phyloP scores from a whole-genome alignment of 2,797 vertebrate genomes.

The Borostomias antarcticus region DNA sequence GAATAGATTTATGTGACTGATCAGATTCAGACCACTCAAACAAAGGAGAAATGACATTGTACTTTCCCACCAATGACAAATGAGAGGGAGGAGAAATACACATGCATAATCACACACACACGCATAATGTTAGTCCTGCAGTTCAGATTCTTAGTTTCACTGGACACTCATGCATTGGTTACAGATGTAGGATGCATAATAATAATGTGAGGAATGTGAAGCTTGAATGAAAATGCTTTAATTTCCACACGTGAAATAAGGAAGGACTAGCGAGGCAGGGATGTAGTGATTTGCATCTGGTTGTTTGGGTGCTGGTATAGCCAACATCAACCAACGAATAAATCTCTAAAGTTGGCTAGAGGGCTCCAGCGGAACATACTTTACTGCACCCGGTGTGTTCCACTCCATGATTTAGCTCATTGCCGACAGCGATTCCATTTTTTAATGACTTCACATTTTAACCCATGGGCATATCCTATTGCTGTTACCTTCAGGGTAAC shows the following conservation, averaged over 20 bases:
- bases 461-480: conserved; percentile 44
- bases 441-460: conserved; percentile 59
- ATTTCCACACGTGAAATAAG: conserved; percentile 21
- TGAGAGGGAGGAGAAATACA: conserved; percentile 24
- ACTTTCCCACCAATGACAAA: conserved; percentile 43
- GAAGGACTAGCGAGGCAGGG: conserved; percentile 39
- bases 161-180: conserved; percentile 19
- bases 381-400: conserved; percentile 64
- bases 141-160: conserved; percentile 28
- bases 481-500: conserved; percentile 49
- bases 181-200: conserved; percentile 25
- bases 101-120: conserved; percentile 7
- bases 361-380: conserved; percentile 52
- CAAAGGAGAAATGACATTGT: conserved; percentile 54
- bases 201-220: conserved; percentile 25
- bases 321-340: conserved; percentile 43
- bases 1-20: conserved; percentile 74
- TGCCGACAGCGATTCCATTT: conserved; percentile 58
- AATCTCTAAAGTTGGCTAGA: conserved; percentile 61
- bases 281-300: conserved; percentile 42
- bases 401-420: conserved; percentile 64
- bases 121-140: background rate
- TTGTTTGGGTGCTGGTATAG: conserved; percentile 45
- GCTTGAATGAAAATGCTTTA: conserved; percentile 29
- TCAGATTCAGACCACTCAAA: conserved; percentile 71